A percentile compares a stretch with the other conserved stretches of the same genome.
Conservation (phyloP, 2,113 vertebrate genomes). For the Gyps fulvus region DNA sequence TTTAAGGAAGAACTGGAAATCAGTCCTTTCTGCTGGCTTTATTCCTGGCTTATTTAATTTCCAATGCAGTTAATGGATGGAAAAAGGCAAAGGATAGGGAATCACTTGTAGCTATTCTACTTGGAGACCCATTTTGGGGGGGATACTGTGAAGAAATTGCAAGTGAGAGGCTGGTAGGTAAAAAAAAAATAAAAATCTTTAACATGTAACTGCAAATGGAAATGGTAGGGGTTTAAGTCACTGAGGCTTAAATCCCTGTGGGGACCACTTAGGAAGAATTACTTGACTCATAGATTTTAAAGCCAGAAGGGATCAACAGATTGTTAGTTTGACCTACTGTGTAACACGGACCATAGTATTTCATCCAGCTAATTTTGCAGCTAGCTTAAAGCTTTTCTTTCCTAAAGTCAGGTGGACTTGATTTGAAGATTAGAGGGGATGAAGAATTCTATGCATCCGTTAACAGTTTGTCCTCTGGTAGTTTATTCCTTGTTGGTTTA, state of each 20-base stretch:
- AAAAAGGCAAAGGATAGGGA: not conserved
- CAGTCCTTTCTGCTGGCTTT: not conserved
- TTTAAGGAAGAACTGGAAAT: conserved; percentile 16
- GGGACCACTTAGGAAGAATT: not conserved
- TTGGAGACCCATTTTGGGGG: not conserved
- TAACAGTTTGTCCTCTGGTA: not conserved
- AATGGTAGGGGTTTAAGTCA: not conserved
- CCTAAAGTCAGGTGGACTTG: not conserved
- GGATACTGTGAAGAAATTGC: not conserved
- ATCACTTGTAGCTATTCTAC: not conserved
- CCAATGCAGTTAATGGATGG: not conserved
- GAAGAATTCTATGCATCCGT: not conserved
- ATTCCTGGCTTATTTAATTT: not conserved
- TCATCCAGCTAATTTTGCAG: not conserved
- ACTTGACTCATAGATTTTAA: not conserved
- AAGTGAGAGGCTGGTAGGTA: not conserved
- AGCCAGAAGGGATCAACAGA: conserved; percentile 25
- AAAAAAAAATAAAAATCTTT: not conserved
- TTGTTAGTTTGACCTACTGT: conserved; percentile 15
- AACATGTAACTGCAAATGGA: not conserved
- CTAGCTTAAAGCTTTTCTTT: not conserved
- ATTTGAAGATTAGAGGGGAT: not conserved
- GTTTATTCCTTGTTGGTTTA: not conserved
- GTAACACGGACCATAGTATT: not conserved
- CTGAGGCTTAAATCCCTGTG: not conserved